These are phyloP conservation scores for Eretmocerus hayati DNA, from an alignment of 2,888 invertebrate species.

Conservation along the genomic window DNA sequence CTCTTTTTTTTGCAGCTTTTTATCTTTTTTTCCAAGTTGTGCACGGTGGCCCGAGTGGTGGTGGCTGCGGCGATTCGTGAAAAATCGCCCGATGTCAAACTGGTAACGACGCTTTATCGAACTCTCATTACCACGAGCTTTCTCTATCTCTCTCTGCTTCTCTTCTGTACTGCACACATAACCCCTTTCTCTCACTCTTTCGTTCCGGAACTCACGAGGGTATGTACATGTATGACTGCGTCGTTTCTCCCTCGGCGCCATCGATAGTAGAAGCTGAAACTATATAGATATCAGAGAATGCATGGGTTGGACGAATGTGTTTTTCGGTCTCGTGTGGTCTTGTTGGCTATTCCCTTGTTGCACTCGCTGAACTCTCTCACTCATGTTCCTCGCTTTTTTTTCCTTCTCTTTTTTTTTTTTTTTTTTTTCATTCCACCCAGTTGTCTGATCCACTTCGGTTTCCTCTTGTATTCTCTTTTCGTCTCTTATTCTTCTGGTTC, in stretches of 20 bases:
- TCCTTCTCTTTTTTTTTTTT: background rate
- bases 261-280: background rate
- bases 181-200: background rate
- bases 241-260: background rate
- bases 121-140: constrained; percentile 43
- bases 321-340: constrained; percentile 43
- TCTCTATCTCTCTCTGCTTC: background rate
- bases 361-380: background rate
- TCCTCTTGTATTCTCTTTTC: too few species aligned
- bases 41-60: background rate
- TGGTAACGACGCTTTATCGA: constrained; percentile 46
- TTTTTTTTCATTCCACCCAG: too few species aligned
- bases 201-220: background rate
- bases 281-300: too few species aligned
- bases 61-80: constrained; percentile 21
- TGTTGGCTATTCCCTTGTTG: constrained; percentile 38
- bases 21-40: constrained; percentile 2
- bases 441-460: too few species aligned
- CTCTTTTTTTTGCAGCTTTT: background rate
- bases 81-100: constrained; percentile 41
- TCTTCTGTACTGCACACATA: background rate
- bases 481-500: too few species aligned
- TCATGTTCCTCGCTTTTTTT: background rate
- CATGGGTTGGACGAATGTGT: constrained; percentile 36
- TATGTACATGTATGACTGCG: background rate